These are phyloP conservation scores for Dasyprocta punctata DNA, from an alignment of 2,113 vertebrate species.

Conservation along the genomic window DNA sequence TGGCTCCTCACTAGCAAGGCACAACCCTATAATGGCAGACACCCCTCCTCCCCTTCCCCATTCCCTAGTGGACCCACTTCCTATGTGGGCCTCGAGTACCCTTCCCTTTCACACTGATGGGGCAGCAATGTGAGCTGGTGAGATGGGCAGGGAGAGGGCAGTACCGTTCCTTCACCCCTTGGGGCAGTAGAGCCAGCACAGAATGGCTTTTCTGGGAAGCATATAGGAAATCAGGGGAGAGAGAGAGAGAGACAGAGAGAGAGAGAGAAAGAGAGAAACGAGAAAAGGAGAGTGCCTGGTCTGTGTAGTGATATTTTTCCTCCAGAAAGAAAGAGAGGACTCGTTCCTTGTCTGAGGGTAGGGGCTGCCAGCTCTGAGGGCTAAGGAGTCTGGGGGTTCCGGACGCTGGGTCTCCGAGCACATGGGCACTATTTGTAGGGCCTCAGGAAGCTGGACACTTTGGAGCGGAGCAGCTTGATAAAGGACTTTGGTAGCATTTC, in stretches of 20 bases:
- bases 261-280: background rate
- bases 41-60: background rate
- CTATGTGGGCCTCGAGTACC: background rate
- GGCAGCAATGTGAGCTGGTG: background rate
- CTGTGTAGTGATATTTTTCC: slow-evolving; percentile 82
- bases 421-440: slow-evolving; percentile 94
- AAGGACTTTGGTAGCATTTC: slow-evolving; percentile 99
- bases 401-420: slow-evolving; percentile 34
- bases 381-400: slow-evolving; percentile 59
- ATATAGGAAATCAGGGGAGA: slow-evolving; percentile 12
- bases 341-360: slow-evolving; percentile 73
- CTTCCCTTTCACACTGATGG: slow-evolving; percentile 51
- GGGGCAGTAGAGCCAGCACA: slow-evolving; percentile 41
- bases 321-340: slow-evolving; percentile 72
- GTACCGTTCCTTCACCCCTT: slow-evolving; percentile 33
- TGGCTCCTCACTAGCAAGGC: slow-evolving; percentile 72
- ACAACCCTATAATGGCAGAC: slow-evolving; percentile 63
- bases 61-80: background rate
- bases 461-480: slow-evolving; percentile 98
- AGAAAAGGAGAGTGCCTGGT: slow-evolving; percentile 70
- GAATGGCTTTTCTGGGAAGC: slow-evolving; percentile 63
- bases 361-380: slow-evolving; percentile 61
- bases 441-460: slow-evolving; percentile 97
- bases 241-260: background rate
- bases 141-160: background rate